These are phyloP conservation scores for Zygogramma bicolorata DNA, from an alignment of 2,888 invertebrate species.

Conservation along the genomic window DNA sequence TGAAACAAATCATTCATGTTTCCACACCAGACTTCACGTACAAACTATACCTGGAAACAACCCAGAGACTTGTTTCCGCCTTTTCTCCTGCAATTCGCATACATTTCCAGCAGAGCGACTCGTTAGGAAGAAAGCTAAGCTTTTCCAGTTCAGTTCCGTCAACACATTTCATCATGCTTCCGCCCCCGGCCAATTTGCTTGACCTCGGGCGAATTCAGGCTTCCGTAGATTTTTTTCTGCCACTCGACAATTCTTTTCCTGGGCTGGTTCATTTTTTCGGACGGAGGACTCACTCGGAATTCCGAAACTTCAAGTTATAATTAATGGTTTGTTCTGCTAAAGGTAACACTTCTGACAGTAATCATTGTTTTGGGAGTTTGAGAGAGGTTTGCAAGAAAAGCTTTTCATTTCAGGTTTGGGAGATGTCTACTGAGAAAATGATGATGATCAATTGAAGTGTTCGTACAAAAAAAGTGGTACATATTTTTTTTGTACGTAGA, in stretches of 20 bases:
- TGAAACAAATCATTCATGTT: too few species aligned
- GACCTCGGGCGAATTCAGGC: constrained; percentile 23
- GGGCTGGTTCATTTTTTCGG: not conserved
- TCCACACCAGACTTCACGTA: not conserved
- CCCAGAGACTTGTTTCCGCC: not conserved
- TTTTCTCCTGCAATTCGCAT: constrained; percentile 10
- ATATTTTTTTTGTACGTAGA: too few species aligned
- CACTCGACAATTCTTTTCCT: not conserved
- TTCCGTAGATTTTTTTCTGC: not conserved
- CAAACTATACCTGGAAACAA: not conserved
- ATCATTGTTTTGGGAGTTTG: not conserved
- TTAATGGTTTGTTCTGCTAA: not conserved
- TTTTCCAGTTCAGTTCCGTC: constrained; percentile 33
- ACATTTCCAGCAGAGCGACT: constrained; percentile 33
- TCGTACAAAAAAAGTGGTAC: too few species aligned
- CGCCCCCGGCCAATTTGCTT: constrained; percentile 26
- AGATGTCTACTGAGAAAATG: too few species aligned
- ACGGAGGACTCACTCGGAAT: not conserved
- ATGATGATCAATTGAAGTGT: too few species aligned
- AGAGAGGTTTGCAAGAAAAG: too few species aligned
- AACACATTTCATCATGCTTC: constrained; percentile 35
- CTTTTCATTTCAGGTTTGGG: too few species aligned
- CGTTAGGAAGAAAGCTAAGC: constrained; percentile 32
- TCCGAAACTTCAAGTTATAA: not conserved
- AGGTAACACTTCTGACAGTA: too few species aligned